phyloP scores from a whole-genome alignment of 2,113 vertebrate genomes.

The Vombatus ursinus region DNA sequence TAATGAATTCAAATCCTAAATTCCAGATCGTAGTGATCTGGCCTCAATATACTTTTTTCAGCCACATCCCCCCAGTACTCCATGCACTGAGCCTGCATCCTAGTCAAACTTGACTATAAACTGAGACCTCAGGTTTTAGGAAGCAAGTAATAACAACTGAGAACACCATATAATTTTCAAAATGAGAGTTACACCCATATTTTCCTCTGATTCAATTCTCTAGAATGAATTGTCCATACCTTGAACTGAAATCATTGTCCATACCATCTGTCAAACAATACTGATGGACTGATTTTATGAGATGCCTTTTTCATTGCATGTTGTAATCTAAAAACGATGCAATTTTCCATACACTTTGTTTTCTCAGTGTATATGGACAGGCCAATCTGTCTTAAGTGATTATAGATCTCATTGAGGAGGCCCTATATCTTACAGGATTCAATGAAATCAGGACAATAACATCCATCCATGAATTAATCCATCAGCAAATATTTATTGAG shows the following conservation, averaged over 20 bases:
- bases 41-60: neutral
- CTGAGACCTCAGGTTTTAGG: neutral
- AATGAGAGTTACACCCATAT: neutral
- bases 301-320: neutral
- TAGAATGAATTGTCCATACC: neutral
- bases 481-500: neutral
- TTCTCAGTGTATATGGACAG: neutral
- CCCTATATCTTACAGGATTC: neutral
- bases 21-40: neutral
- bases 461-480: neutral
- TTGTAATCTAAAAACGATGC: neutral
- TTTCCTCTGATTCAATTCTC: neutral
- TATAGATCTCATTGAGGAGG: neutral
- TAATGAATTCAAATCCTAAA: neutral
- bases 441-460: neutral
- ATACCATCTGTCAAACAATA: neutral
- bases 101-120: neutral
- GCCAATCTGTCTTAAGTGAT: neutral
- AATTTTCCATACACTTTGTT: neutral
- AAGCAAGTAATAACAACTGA: neutral
- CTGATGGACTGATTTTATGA: neutral
- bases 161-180: neutral
- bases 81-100: neutral
- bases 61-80: neutral
- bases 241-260: neutral